Percentiles rank a stretch among this genome's conserved stretches.
Evolutionary conservation across 2,797 vertebrate genomes (phyloP).

Genomic region (Oreonectes daqikongensis): DNA sequence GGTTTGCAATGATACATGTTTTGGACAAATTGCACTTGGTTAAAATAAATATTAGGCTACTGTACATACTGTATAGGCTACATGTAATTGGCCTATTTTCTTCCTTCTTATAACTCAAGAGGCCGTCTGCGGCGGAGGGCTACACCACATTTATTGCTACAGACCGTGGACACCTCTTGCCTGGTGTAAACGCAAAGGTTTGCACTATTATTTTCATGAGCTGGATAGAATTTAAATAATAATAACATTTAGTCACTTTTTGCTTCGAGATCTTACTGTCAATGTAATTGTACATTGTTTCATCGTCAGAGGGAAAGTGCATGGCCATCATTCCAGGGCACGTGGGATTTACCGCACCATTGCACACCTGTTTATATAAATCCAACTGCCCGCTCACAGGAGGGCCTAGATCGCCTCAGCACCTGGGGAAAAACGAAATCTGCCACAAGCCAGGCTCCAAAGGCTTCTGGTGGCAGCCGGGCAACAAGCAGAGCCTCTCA

Average conservation of each 20-base stretch:
- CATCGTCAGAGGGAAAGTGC: slow-evolving; percentile 62
- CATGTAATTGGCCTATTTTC: slow-evolving; percentile 27
- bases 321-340: slow-evolving; percentile 74
- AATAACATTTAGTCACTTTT: too few species aligned
- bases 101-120: slow-evolving; percentile 64
- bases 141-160: slow-evolving; percentile 78
- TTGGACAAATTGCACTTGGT: background rate
- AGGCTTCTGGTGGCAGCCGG: slow-evolving; percentile 12
- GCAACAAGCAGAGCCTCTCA: background rate
- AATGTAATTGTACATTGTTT: background rate
- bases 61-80: slow-evolving; percentile 13
- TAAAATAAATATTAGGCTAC: background rate
- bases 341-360: slow-evolving; percentile 73
- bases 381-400: slow-evolving; percentile 70
- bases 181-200: slow-evolving; percentile 78
- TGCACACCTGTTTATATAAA: slow-evolving; percentile 66
- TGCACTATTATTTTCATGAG: slow-evolving; percentile 34
- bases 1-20: background rate
- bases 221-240: background rate
- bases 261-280: background rate
- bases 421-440: slow-evolving; percentile 55
- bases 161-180: slow-evolving; percentile 82
- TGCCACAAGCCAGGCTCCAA: background rate
- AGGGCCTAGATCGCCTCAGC: slow-evolving; percentile 67
- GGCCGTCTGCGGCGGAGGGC: slow-evolving; percentile 68